Conservation (phyloP, 2,888 invertebrate genomes). For the Clostera curtula region DNA sequence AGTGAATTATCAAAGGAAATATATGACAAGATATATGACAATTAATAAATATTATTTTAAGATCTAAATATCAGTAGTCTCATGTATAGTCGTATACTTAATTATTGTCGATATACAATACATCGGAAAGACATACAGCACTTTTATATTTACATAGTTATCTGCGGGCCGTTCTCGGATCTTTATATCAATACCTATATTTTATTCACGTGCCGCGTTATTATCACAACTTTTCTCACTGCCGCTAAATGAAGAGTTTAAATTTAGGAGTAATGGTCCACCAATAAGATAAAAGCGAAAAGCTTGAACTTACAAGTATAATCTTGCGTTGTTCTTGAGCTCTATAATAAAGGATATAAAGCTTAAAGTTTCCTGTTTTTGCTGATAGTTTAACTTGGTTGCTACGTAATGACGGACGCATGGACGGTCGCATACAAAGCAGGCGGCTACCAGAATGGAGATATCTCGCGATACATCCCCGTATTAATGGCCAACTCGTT, state of each 20-base stretch:
- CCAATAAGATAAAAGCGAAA: conserved; percentile 74
- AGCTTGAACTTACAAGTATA: conserved; percentile 44
- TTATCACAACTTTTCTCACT: conserved; percentile 69
- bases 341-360: conserved; percentile 26
- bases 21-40: too few species aligned
- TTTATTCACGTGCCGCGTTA: conserved; percentile 56
- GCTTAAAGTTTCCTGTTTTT: conserved; percentile 21
- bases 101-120: too few species aligned
- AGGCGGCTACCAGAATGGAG: conserved; percentile 75
- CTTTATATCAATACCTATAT: conserved; percentile 68
- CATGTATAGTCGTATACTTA: too few species aligned
- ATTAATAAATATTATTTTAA: too few species aligned
- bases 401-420: conserved; percentile 66
- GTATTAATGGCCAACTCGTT: conserved; percentile 74
- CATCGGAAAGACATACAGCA: too few species aligned
- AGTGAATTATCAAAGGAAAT: too few species aligned
- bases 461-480: conserved; percentile 73
- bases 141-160: conserved; percentile 26
- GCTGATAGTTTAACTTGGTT: conserved; percentile 30
- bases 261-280: conserved; percentile 74
- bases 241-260: conserved; percentile 73
- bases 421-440: conserved; percentile 71
- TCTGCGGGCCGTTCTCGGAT: conserved; percentile 35
- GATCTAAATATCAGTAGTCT: too few species aligned
- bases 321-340: conserved; percentile 12